Evolutionary conservation across 2,797 vertebrate species (phyloP).

Genomic region (Poliocrania exsul): DNA sequence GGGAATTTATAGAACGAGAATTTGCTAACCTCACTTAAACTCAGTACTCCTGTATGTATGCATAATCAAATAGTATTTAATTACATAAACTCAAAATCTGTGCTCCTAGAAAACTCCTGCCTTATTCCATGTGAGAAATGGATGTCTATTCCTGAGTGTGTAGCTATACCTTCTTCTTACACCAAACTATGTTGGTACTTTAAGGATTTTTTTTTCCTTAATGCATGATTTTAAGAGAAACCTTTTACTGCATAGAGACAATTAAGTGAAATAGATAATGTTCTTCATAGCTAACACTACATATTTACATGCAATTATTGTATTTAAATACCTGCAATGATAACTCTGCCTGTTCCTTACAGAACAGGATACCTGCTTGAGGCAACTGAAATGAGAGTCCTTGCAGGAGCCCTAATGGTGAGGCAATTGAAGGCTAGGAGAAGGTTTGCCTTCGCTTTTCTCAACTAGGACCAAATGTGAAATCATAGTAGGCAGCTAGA

Average conservation of each 20-base stretch:
- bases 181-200: background rate
- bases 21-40: background rate
- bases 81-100: background rate
- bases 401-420: background rate
- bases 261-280: background rate
- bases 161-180: background rate
- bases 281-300: background rate
- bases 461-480: background rate
- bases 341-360: background rate
- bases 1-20: background rate
- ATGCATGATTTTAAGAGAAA: background rate
- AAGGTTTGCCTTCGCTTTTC: background rate
- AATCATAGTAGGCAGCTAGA: background rate
- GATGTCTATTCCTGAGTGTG: background rate
- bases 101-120: background rate
- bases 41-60: background rate
- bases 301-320: background rate
- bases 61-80: background rate
- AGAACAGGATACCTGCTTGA: background rate
- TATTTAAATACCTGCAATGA: background rate
- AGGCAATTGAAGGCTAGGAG: background rate
- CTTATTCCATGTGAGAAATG: background rate
- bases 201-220: background rate
- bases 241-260: background rate
- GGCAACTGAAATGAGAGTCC: background rate